Conservation (phyloP, 2,113 vertebrate genomes). For the Myrmecophaga tridactyla region DNA sequence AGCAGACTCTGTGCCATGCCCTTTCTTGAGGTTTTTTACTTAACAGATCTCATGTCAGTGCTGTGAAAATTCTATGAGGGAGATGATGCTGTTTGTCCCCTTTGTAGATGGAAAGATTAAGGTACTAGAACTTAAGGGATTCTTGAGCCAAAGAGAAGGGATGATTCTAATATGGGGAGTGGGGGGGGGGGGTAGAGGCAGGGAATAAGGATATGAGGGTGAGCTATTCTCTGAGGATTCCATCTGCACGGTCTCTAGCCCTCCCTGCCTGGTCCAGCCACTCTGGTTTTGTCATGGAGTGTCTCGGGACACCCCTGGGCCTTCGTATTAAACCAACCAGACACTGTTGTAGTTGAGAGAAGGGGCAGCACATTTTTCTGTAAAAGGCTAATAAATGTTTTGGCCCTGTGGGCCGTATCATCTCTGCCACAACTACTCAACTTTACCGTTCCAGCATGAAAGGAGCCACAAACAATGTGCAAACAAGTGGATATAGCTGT, state of each 20-base stretch:
- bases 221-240: background rate
- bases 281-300: background rate
- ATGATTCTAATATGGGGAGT: fast-evolving
- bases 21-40: background rate
- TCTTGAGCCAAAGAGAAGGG: background rate
- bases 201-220: background rate
- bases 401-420: background rate
- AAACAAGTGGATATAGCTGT: background rate
- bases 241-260: background rate
- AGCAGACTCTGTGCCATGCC: background rate
- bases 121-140: background rate
- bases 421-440: background rate
- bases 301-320: background rate
- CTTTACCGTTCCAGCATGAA: background rate
- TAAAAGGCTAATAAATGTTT: background rate
- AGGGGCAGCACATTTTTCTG: background rate
- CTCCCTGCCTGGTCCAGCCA: too few species aligned
- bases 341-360: fast-evolving
- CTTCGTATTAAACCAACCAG: background rate
- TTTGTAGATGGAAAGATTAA: background rate
- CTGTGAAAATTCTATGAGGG: fast-evolving
- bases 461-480: background rate
- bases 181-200: too few species aligned
- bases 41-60: background rate
- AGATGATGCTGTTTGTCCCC: background rate